Evolutionary conservation across 2,113 vertebrate genomes (phyloP).

Genomic region (Gallinago jamesoni): DNA sequence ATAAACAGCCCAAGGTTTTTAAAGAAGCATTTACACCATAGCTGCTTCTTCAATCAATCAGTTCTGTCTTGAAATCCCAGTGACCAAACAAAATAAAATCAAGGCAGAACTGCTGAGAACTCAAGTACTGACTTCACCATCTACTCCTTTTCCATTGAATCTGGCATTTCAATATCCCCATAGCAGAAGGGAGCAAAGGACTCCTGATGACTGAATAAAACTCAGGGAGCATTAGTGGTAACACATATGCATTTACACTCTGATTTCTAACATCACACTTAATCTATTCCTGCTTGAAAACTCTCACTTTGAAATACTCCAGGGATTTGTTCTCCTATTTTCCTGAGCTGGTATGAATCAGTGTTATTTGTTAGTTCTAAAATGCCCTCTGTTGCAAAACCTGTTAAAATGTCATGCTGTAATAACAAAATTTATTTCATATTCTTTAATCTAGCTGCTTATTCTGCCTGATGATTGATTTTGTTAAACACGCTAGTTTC

Average conservation of each 20-base stretch:
- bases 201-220: background rate
- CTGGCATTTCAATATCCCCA: background rate
- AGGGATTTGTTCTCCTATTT: background rate
- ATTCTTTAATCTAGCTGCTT: background rate
- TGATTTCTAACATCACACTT: conserved; percentile 1
- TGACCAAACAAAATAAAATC: background rate
- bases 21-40: background rate
- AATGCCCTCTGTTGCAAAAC: background rate
- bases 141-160: background rate
- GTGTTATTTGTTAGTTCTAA: background rate
- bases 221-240: background rate
- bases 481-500: background rate
- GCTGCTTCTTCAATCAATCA: background rate
- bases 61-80: background rate
- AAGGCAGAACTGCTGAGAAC: background rate
- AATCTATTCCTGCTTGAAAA: conserved; percentile 2
- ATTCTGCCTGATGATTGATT: background rate
- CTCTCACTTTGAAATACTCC: background rate
- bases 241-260: conserved; percentile 21
- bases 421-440: background rate
- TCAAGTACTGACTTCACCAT: background rate
- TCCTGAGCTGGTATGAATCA: background rate
- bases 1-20: background rate
- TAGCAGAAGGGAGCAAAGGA: conserved; percentile 1
- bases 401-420: background rate